These are phyloP conservation scores for Scylla paramamosain DNA, from an alignment of 1,140 invertebrate species.

Conservation along the genomic window DNA sequence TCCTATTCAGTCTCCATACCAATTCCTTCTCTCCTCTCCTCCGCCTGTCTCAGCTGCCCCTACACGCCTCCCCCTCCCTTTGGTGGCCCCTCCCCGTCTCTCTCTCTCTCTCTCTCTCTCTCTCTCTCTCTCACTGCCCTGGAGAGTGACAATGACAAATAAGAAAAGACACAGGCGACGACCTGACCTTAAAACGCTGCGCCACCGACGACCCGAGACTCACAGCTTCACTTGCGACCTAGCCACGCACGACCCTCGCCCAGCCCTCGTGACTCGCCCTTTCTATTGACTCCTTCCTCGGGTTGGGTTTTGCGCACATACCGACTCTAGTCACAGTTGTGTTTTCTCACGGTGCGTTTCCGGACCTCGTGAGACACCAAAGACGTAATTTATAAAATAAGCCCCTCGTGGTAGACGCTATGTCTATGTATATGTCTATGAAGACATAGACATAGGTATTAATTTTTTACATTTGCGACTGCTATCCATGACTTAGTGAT, in stretches of 20 bases:
- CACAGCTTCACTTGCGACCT: not conserved
- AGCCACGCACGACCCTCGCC: not conserved
- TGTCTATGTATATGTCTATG: not conserved
- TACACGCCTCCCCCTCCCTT: not conserved
- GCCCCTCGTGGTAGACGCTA: not conserved
- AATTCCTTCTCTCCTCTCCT: not conserved
- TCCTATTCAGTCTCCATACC: conserved; percentile 1
- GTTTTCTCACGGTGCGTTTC: too few relatives aligned
- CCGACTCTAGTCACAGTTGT: not conserved
- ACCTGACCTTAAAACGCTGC: not conserved
- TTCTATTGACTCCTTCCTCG: not conserved
- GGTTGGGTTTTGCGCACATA: not conserved
- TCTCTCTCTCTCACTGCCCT: not conserved
- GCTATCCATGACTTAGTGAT: not conserved
- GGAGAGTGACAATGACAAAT: not conserved
- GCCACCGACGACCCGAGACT: not conserved
- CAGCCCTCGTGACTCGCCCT: not conserved
- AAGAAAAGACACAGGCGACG: not conserved
- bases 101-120: too few relatives aligned
- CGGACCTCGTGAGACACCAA: not conserved
- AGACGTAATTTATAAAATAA: not conserved
- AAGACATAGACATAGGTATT: not conserved
- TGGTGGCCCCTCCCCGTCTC: not conserved
- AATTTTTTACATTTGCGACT: not conserved
- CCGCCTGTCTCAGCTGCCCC: not conserved